Conservation (phyloP, 2,113 vertebrate genomes). For the Crotalus viridis region DNA sequence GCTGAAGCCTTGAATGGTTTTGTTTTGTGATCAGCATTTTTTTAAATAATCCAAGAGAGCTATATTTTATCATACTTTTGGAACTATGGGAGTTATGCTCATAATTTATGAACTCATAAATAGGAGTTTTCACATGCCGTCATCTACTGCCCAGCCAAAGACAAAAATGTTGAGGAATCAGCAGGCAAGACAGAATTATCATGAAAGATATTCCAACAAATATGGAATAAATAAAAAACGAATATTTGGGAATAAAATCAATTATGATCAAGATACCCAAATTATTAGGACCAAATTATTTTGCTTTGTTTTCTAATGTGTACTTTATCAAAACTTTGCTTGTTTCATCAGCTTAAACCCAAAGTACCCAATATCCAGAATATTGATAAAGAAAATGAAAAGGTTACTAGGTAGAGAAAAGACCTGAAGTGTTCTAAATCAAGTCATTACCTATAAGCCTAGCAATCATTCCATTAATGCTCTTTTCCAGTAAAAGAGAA, state of each 20-base stretch:
- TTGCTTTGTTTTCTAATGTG: neutral
- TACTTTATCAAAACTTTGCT: neutral
- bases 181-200: neutral
- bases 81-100: neutral
- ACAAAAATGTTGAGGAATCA: neutral
- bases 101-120: neutral
- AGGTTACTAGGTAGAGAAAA: neutral
- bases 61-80: neutral
- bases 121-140: neutral
- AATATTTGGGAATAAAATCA: neutral
- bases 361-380: neutral
- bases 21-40: neutral
- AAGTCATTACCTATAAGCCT: neutral
- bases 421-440: neutral
- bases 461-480: too few species aligned
- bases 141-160: neutral
- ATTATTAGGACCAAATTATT: neutral
- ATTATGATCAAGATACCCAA: neutral
- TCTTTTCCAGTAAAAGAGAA: neutral
- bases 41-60: neutral
- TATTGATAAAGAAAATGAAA: neutral
- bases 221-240: neutral
- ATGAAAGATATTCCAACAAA: neutral
- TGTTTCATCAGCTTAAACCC: neutral
- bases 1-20: neutral